Base-by-base conservation (phyloP, 2,888 invertebrate species). In the Sinelater perroti region DNA sequence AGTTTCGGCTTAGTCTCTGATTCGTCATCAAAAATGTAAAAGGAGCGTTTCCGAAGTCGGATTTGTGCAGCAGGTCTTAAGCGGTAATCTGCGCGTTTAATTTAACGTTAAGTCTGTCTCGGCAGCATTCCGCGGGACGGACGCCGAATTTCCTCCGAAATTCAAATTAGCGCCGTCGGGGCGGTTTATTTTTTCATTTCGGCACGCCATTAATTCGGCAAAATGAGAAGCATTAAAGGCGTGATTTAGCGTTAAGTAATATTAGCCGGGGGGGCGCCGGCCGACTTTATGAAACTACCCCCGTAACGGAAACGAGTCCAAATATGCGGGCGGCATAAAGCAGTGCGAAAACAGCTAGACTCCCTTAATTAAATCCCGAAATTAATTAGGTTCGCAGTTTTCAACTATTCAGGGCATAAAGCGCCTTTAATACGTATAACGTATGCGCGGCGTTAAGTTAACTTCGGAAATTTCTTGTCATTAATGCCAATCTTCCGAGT, bases 311-410 rank as follows among this genome's bases (percentile, higher is more conserved):
- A 57, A 60, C 49, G 49, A 56, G 49, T 60, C 53, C 52, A 59
- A 59, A 60, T 62, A 54, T 62, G 50, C 51, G 44, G 60, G 42
- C 60, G 64, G 62, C 59, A 65, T 67, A 67, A 66, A 67, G 67
- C 63, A 65, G 64, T 64, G 66, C 60, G 66, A 65, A 67, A 65
- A 64, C 66, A 67, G 68, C 63, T 65, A 64, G 63, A 63, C 66
- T 66, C 63, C 66, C 63, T 68, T 70, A 70, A 70, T 70, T 70
- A 70, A 70, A 71, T 70, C 68, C 67, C 58, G 49, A 67, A 71
- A 71, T 71, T 71, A 71, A 71, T 71, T 71, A 69, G 69, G 65
- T 69, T 65, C 63, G 62, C 68, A 68, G 65, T 70, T 70, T 68
- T 70, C 66, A 68, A 68, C 68, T 67, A 67, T 68, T 68, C 66